A percentile compares a stretch with the other conserved stretches of the same genome.
Conservation (phyloP, 2,888 invertebrate species). For the Ornithoptera priamus region DNA sequence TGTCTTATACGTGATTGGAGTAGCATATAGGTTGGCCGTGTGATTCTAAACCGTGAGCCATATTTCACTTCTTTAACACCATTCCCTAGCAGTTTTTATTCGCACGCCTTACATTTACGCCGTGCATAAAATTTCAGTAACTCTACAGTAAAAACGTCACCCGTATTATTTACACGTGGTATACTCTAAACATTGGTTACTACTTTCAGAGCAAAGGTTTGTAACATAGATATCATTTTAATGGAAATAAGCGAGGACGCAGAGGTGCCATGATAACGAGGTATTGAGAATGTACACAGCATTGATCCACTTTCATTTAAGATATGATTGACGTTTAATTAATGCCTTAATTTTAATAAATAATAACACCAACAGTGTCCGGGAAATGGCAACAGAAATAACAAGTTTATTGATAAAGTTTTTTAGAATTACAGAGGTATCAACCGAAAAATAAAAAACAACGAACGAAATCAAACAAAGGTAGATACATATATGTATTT, state of each 20-base stretch:
- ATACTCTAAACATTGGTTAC: too few species aligned
- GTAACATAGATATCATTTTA: too few species aligned
- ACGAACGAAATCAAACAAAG: neutral
- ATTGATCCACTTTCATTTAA: too few species aligned
- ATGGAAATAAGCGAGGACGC: too few species aligned
- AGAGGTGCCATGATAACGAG: too few species aligned
- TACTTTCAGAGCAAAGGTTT: too few species aligned
- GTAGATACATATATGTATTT: neutral
- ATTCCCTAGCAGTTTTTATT: slow-evolving; percentile 37
- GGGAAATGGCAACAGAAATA: too few species aligned
- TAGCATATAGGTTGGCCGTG: slow-evolving; percentile 35
- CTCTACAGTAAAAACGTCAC: slow-evolving; percentile 38
- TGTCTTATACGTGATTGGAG: slow-evolving; percentile 47
- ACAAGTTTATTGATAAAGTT: too few species aligned
- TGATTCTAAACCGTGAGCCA: slow-evolving; percentile 42
- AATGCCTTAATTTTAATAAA: too few species aligned
- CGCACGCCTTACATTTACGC: slow-evolving; percentile 42
- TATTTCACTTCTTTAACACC: slow-evolving; percentile 47
- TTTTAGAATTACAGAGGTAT: neutral
- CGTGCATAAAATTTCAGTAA: slow-evolving; percentile 47
- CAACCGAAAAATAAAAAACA: neutral
- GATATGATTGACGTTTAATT: too few species aligned
- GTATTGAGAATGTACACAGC: too few species aligned
- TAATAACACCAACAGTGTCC: too few species aligned
- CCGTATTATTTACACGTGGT: slow-evolving; percentile 13